These are phyloP conservation scores for Gnathonemus longibarbis DNA, from an alignment of 2,113 vertebrate genomes.

Conservation along the genomic window DNA sequence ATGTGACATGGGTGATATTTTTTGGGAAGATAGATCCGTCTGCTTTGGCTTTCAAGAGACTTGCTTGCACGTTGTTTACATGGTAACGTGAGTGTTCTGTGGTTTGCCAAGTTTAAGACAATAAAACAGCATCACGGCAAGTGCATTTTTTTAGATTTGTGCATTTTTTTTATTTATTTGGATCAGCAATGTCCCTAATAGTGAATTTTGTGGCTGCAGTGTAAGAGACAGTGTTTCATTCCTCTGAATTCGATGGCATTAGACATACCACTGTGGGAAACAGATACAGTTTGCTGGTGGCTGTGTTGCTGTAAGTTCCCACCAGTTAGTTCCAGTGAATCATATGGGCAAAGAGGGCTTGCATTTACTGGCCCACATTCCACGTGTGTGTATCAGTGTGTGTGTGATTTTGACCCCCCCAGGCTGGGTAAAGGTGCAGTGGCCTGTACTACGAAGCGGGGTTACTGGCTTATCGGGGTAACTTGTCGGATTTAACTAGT, in stretches of 20 bases:
- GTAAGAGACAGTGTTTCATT: not conserved
- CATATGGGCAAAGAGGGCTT: not conserved
- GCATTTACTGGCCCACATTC: not conserved
- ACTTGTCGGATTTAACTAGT: too few species aligned
- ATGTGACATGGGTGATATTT: not conserved
- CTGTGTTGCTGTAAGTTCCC: not conserved
- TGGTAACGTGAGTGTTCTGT: not conserved
- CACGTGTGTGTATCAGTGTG: too few species aligned
- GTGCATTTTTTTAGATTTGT: not conserved
- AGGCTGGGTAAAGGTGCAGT: not conserved
- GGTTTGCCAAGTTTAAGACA: not conserved
- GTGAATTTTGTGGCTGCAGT: not conserved
- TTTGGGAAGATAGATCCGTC: not conserved
- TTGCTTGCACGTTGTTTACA: not conserved
- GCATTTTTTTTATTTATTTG: not conserved
- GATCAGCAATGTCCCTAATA: not conserved
- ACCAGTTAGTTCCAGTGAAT: not conserved
- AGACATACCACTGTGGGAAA: not conserved
- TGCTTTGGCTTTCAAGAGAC: not conserved
- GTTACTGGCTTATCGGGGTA: too few species aligned
- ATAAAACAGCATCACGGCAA: not conserved
- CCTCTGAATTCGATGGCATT: not conserved
- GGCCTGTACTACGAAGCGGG: too few species aligned
- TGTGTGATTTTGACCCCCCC: not conserved
- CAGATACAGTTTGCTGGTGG: not conserved